Base-by-base conservation (phyloP, 2,113 vertebrate genomes). In the Phyllopteryx taeniolatus region DNA sequence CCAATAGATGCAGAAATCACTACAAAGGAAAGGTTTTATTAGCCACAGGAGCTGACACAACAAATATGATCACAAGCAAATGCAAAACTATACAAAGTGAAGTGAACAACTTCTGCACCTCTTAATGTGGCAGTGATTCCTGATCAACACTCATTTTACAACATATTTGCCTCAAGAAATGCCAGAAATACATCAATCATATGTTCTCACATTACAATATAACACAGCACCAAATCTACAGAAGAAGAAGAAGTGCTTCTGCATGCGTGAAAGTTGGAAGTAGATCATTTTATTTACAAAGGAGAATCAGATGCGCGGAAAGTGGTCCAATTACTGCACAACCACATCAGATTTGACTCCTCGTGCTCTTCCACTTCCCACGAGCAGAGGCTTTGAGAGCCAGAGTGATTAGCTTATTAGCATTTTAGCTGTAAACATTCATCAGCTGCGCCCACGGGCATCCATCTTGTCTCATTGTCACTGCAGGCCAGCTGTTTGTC, bases 351-450 rank as follows among this genome's bases (percentile, higher is more conserved):
- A 80, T 79, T 87, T 72, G 74, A 61, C 22, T 61, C 59, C 59
- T 82, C 22, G 6, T 72, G 78, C 81, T 82, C 75, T 74, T 56
- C 49, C 15, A 71, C 54, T 78, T 72, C 81, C 84, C 82, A 73
- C 73, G 76, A 72, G 72, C 66, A 33, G 51, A 82, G 72, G 69
- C 67, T 72, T 76, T 61, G 59, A 88, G 85, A 85, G 83, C 81
- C 81, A 75, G 74, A 87, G 83, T 68, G 56, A 85, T 88, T 90
- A 91, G 90, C 90, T 91, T 91, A 91, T 91, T 90, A 87, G 87
- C 87, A 89, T 90, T 81, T 87, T 83, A 81, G 88, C 87, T 91
- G 88, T 91, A 91, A 91, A 91, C 90, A 91, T 90, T 88, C 83
- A 88, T 88, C 89, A 80, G 85, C 89, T 89, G 89, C 83, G 84